Evolutionary conservation across 2,113 vertebrate species (phyloP).

Genomic region (Erpornis zantholeuca): DNA sequence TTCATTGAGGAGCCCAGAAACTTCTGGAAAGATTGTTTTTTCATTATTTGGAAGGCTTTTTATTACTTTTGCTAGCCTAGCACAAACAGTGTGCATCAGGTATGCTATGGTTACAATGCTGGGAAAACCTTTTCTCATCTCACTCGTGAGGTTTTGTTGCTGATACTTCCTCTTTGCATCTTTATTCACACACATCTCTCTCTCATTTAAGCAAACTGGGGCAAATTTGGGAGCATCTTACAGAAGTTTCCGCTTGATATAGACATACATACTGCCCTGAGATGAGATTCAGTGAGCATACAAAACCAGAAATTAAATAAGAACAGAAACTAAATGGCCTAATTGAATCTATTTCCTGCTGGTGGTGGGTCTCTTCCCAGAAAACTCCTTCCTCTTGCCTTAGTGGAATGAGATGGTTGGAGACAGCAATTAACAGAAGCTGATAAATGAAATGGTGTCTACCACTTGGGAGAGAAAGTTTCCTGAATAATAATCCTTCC

Average conservation of each 20-base stretch:
- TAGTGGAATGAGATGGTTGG: fast-evolving
- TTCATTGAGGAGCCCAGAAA: not conserved
- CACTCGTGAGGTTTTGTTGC: not conserved
- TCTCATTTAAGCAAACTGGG: not conserved
- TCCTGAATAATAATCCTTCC: not conserved
- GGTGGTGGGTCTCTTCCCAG: not conserved
- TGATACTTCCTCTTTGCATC: not conserved
- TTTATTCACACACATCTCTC: not conserved
- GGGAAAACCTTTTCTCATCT: not conserved
- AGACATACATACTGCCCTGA: not conserved
- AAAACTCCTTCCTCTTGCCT: not conserved
- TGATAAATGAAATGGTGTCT: not conserved
- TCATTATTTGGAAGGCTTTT: not conserved
- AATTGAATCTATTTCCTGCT: not conserved
- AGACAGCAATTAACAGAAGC: not conserved
- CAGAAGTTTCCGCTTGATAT: not conserved
- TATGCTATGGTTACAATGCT: not conserved
- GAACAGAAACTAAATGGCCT: not conserved
- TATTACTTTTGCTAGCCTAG: not conserved
- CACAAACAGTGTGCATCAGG: not conserved
- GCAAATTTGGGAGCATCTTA: not conserved
- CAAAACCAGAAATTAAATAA: not conserved
- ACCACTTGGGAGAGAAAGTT: not conserved
- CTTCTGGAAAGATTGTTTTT: not conserved
- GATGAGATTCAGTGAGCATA: not conserved